Conservation (phyloP, 2,888 invertebrate genomes). For the Bellardia pandia region DNA sequence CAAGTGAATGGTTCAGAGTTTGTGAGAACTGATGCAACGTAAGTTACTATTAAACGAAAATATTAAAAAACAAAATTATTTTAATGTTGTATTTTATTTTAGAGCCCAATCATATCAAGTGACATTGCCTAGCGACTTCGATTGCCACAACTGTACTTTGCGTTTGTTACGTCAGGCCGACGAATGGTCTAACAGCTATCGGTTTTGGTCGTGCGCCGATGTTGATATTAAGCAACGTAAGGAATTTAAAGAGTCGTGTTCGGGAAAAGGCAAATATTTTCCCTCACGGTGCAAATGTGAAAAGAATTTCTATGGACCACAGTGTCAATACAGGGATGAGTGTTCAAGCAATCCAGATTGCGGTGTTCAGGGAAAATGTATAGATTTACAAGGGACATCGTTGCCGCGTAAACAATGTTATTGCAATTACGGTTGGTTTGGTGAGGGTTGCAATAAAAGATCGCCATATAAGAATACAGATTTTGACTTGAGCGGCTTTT, state of each 20-base stretch:
- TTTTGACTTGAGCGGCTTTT: conserved; percentile 89
- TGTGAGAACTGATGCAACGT: conserved; percentile 94
- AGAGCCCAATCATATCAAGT: conserved; percentile 94
- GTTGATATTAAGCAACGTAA: conserved; percentile 92
- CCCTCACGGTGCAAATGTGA: conserved; percentile 92
- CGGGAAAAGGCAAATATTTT: conserved; percentile 92
- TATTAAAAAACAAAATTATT: no score
- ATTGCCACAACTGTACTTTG: conserved; percentile 95
- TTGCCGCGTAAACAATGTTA: conserved; percentile 94
- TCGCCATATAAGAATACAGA: conserved; percentile 90
- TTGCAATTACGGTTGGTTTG: conserved; percentile 95
- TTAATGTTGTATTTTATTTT: not conserved
- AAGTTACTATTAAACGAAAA: conserved; percentile 84
- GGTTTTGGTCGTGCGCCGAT: conserved; percentile 98
- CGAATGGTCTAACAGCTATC: conserved; percentile 94
- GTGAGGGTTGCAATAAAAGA: conserved; percentile 92
- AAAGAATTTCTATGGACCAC: conserved; percentile 91
- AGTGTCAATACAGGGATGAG: conserved; percentile 95
- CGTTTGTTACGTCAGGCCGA: conserved; percentile 94
- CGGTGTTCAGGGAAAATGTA: conserved; percentile 93
- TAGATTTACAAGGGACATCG: conserved; percentile 91
- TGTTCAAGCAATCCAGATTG: conserved; percentile 94
- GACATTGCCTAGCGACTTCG: conserved; percentile 91
- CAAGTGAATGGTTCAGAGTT: conserved; percentile 92
- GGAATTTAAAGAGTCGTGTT: conserved; percentile 92